These are phyloP conservation scores for Leistus spinibarbis DNA, from an alignment of 2,888 invertebrate genomes.

Conservation along the genomic window DNA sequence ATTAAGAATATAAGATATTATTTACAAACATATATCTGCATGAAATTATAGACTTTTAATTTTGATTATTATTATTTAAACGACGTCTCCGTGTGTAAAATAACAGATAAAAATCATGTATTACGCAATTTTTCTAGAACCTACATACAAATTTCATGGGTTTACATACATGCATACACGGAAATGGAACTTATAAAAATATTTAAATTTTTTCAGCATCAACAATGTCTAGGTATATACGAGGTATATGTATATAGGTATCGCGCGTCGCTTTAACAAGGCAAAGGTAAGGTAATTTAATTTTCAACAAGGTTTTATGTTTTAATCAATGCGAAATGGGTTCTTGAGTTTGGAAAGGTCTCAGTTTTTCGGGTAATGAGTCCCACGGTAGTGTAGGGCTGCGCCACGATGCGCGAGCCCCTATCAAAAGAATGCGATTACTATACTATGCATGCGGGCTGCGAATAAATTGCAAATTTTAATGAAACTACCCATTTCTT, in stretches of 20 bases:
- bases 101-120: too few species aligned
- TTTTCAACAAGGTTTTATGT: conserved; percentile 50
- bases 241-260: not conserved
- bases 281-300: conserved; percentile 46
- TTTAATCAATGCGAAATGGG: conserved; percentile 50
- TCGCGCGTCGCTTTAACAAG: not conserved
- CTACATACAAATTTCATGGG: conserved; percentile 26
- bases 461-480: conserved; percentile 35
- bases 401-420: not conserved
- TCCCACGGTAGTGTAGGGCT: not conserved
- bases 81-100: too few species aligned
- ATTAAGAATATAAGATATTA: too few species aligned
- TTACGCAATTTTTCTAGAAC: conserved; percentile 6
- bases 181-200: conserved; percentile 24
- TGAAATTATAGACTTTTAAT: too few species aligned
- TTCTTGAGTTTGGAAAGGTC: conserved; percentile 42
- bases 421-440: conserved; percentile 35
- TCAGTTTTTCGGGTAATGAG: conserved; percentile 38
- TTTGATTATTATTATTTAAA: too few species aligned
- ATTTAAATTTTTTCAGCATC: conserved; percentile 29
- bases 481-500: conserved; percentile 34
- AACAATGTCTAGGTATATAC: too few species aligned
- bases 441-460: conserved; percentile 15
- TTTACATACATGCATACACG: conserved; percentile 12
- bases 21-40: too few species aligned